Evolutionary conservation across 2,888 invertebrate species (phyloP), one percentile per base, ranked within the genome.

Genomic region (Caenorhabditis virilis): DNA sequence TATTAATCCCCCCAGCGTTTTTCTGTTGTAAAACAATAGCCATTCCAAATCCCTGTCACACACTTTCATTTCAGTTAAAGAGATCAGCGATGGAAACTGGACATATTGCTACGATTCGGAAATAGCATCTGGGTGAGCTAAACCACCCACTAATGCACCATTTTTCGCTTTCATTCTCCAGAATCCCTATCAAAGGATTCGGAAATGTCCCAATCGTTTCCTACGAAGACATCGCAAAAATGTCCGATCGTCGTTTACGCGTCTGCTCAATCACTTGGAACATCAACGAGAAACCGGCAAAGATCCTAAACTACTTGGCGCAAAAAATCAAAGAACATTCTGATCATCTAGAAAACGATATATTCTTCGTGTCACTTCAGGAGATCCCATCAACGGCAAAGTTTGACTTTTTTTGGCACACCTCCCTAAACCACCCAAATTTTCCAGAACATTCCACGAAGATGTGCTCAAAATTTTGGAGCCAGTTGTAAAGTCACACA

Each of bases 351-450:
- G 79, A 60, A 6, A 49, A 73, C 15, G 79, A 78, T 25, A 49
- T 80, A 0, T 51, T 80, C 13, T 74, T 76, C 33, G 67, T 80
- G 9, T 77, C 78, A 0, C 46, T 80, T 26, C 80, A 80, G 45
- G 80, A 80, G 48, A 69, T 80, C 18, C 79, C 80, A 2, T 54
- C 80, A 0, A 69, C 76, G 18, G 77, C 77, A 6, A 51, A 71
- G 80, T 80, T 20, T 43, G 16, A n/a, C 5, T 9, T 47, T 36
- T 20, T n/a, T 22, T 7, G 23, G 9, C 25, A 5, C 26, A 26
- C 13, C 13, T 9, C 11, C 30, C 7, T 33, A 20, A 27, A 45
- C 16, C 15, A 15, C 7, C 13, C 18, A 42, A 16, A 47, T 15
- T 20, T 18, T 74, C 47, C 53, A 80, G 80, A 49, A 71, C 66